Percentiles rank a stretch among this genome's conserved stretches.
These are phyloP conservation scores for Grallaria varia DNA, from an alignment of 2,113 vertebrate genomes.

Conservation along the genomic window DNA sequence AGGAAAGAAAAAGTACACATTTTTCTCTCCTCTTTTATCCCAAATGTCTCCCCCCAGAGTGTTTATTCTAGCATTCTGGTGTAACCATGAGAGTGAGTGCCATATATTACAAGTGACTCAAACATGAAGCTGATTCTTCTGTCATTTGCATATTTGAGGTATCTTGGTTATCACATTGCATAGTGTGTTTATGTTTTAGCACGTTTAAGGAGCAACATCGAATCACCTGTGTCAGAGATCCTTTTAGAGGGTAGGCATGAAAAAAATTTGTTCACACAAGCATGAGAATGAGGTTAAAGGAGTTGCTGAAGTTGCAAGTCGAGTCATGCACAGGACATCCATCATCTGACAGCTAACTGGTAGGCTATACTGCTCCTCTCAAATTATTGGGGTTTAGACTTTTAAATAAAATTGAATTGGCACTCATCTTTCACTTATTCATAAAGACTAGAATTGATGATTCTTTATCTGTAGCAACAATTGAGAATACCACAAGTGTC, in stretches of 20 bases:
- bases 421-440: background rate
- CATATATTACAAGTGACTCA: background rate
- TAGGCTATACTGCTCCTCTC: background rate
- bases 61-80: background rate
- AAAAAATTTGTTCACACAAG: background rate
- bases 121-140: background rate
- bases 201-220: background rate
- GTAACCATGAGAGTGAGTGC: background rate
- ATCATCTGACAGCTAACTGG: background rate
- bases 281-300: background rate
- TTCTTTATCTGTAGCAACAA: background rate
- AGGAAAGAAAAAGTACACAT: background rate
- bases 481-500: background rate
- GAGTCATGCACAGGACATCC: background rate
- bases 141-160: background rate
- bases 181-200: background rate
- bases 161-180: background rate
- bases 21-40: background rate
- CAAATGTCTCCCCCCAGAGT: background rate
- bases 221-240: background rate
- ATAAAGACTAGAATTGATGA: background rate
- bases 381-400: background rate
- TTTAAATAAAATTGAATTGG: background rate
- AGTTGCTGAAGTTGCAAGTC: background rate
- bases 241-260: background rate